Conservation (phyloP, 2,888 invertebrate species). For the Ormyrus thymus region DNA sequence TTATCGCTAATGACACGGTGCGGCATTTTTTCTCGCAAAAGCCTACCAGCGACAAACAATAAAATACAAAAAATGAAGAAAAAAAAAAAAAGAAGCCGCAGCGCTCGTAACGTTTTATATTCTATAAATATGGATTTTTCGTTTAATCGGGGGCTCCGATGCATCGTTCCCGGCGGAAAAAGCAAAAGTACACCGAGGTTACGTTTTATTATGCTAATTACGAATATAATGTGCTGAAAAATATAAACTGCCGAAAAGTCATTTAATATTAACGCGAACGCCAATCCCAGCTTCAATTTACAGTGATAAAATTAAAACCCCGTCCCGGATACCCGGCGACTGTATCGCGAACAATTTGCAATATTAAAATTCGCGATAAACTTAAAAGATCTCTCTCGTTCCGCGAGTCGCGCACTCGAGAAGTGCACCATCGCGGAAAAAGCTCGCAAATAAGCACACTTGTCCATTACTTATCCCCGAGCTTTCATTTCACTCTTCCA, state of each 20-base stretch:
- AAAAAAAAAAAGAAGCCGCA: background rate
- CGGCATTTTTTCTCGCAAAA: conserved; percentile 14
- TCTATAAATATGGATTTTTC: conserved; percentile 45
- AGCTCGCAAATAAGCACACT: conserved; percentile 41
- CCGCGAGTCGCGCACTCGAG: background rate
- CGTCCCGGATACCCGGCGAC: background rate
- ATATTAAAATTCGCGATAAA: background rate
- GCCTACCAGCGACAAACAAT: conserved; percentile 23
- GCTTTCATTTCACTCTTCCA: background rate
- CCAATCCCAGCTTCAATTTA: background rate
- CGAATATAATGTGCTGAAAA: conserved; percentile 8
- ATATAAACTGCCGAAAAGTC: background rate
- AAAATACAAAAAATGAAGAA: conserved; percentile 21
- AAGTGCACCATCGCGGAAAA: background rate
- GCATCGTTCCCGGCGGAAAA: background rate
- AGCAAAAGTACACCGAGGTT: conserved; percentile 1
- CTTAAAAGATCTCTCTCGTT: background rate
- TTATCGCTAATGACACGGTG: conserved; percentile 42
- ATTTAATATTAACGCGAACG: background rate
- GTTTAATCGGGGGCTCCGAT: background rate
- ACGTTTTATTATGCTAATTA: conserved; percentile 15
- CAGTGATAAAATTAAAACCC: background rate
- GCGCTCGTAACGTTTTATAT: conserved; percentile 4
- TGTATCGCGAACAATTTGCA: background rate
- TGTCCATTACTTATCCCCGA: conserved; percentile 1